Evolutionary conservation across 2,797 vertebrate genomes (phyloP), one percentile per base, ranked within the genome.

Genomic region (Enoplosus armatus): DNA sequence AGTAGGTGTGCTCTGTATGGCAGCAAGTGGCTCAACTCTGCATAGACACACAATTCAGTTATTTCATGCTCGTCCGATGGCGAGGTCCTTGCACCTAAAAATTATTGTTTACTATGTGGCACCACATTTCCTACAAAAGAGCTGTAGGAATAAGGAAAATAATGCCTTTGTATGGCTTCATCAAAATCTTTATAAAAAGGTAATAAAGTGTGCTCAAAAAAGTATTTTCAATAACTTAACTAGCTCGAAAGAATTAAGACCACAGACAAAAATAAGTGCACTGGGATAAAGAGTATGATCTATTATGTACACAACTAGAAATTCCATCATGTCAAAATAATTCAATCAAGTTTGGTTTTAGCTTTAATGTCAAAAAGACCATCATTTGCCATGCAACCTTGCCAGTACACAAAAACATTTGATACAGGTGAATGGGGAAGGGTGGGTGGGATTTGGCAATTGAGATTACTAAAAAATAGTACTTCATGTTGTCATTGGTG

Each of bases 361-460:
- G 51, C 26, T 39, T 63, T 41, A 29, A 75, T 50, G 14, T 67
- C 11, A 72, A 72, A 82, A 83, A 62, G 56, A 72, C 24, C 61
- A 76, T 66, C 18, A 27, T 80, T 88, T 80, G 71, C 67, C 53
- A 83, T 72, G 83, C 63, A 63, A 60, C 29, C 51, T 70, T 74
- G 63, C 65, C 70, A 88, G 48, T 87, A 78, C 82, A 90, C 83
- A 91, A 62, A 89, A 89, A 90, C 79, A 91, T 88, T 74, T 91
- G 88, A 92, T 79, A 93, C 75, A 89, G 68, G 82, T 73, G 82
- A 90, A 86, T 77, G 82, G 84, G 82, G 79, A 85, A 67, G 63
- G 86, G 86, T 83, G 83, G 79, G 87, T 83, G 81, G 82, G 82
- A 89, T 90, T 94, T 94, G 92, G 93, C 90, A 94, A 87, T 84